Percentiles rank a stretch among this genome's conserved stretches.
Conservation (phyloP, 2,113 vertebrate genomes). For the Parus major region DNA sequence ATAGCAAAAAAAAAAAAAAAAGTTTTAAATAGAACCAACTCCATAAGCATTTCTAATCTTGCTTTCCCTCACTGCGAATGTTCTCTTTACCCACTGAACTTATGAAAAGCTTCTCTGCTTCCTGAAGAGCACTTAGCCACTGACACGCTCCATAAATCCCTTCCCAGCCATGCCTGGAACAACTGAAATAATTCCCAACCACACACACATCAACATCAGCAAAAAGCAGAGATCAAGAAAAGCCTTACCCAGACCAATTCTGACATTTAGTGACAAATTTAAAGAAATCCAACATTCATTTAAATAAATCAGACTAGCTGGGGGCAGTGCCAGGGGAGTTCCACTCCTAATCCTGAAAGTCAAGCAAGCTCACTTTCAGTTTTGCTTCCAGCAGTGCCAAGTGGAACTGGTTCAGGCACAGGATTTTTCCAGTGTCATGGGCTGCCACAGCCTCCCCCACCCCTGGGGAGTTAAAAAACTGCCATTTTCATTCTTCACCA, state of each 20-base stretch:
- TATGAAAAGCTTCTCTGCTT: background rate
- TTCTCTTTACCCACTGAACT: background rate
- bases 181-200: background rate
- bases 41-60: background rate
- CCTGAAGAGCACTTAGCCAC: background rate
- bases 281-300: background rate
- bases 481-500: background rate
- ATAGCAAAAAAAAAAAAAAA: background rate
- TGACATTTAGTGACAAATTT: background rate
- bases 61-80: background rate
- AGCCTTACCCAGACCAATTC: background rate
- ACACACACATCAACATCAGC: background rate
- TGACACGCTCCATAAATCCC: background rate
- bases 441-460: background rate
- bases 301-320: background rate
- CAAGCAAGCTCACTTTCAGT: background rate
- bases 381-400: background rate
- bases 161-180: background rate
- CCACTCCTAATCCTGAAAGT: background rate
- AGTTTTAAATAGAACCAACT: background rate
- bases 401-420: background rate
- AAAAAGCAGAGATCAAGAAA: background rate
- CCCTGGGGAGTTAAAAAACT: rapidly evolving
- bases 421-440: background rate
- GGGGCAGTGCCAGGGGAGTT: background rate